Conservation (phyloP, 2,113 vertebrate species). For the Erythrocercus mccallii region DNA sequence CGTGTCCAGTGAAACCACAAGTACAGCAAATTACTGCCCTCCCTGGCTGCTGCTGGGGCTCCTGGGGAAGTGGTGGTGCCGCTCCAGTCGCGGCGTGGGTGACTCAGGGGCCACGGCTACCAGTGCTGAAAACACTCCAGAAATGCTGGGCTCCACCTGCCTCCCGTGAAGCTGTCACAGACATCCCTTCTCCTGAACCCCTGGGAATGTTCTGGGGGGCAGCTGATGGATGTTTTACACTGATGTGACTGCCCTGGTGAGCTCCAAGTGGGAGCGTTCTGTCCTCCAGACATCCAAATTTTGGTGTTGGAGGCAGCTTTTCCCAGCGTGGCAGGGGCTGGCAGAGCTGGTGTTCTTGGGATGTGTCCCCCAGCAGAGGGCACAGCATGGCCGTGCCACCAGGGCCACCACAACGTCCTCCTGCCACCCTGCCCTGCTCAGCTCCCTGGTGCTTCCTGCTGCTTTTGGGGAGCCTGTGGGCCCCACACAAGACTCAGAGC, state of each 20-base stretch:
- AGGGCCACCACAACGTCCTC: accelerated
- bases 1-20: slow-evolving; percentile 17
- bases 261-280: accelerated
- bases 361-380: slow-evolving; percentile 47
- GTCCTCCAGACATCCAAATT: accelerated
- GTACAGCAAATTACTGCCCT: not conserved
- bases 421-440: not conserved
- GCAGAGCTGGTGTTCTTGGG: accelerated
- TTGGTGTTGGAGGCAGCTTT: accelerated
- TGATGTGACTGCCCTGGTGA: accelerated
- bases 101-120: not conserved
- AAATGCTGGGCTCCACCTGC: not conserved
- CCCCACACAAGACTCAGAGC: accelerated
- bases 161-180: not conserved
- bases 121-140: not conserved
- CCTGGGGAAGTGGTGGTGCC: not conserved
- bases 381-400: not conserved
- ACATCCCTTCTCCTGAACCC: not conserved
- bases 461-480: not conserved
- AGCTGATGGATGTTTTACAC: accelerated
- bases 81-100: not conserved
- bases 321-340: not conserved
- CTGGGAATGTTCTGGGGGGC: not conserved
- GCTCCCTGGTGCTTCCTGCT: accelerated
- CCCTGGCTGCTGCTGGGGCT: not conserved